These are phyloP conservation scores for Gyrodactylus bullatarudis DNA, from an alignment of 1,140 invertebrate genomes.

Conservation along the genomic window DNA sequence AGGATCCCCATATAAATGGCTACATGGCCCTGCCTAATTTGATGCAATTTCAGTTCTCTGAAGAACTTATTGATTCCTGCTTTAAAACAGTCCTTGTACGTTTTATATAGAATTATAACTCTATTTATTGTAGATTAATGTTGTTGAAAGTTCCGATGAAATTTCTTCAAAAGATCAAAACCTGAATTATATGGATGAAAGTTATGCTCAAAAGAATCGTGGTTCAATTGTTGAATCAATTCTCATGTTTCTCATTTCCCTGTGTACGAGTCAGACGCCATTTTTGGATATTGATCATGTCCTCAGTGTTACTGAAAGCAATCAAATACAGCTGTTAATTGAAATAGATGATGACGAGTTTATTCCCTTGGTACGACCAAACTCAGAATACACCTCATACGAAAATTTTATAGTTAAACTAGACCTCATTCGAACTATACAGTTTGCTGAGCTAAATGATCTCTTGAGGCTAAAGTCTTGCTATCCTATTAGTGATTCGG, in stretches of 20 bases:
- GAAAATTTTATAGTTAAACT: neutral
- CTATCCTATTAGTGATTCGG: neutral
- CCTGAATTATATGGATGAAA: no score
- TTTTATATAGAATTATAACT: no score
- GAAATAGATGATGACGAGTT: neutral
- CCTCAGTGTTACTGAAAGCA: neutral
- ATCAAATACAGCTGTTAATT: neutral
- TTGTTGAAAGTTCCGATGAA: no score
- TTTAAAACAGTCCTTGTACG: neutral
- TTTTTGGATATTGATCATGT: neutral
- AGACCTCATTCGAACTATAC: neutral
- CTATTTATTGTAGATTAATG: no score
- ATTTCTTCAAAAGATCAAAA: no score
- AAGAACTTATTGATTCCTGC: neutral
- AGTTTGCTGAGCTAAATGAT: neutral
- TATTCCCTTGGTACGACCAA: neutral
- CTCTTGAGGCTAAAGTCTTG: neutral
- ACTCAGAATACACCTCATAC: neutral
- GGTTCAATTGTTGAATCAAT: neutral
- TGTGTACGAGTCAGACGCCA: neutral
- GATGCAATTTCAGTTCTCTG: neutral
- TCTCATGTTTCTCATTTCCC: neutral
- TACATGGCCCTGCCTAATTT: neutral
- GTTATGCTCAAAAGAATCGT: neutral
- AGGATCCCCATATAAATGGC: neutral